Conservation (phyloP, 1,140 invertebrate genomes). For the Drosophila kohkoa region DNA sequence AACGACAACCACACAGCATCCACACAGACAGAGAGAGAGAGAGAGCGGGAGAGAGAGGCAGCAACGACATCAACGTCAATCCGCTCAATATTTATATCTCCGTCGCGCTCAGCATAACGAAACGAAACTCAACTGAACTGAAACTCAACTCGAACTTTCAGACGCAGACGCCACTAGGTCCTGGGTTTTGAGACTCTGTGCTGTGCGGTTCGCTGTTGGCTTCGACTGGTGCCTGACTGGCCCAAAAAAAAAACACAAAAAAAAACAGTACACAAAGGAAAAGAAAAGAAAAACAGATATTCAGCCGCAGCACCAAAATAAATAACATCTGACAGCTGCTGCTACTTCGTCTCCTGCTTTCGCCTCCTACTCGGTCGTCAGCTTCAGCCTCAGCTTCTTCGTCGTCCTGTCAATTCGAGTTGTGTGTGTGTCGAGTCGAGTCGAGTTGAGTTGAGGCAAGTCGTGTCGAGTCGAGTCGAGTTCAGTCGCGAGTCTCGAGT, state of each 20-base stretch:
- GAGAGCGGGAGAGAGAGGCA: constrained; percentile 8
- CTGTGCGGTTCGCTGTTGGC: constrained; percentile 11
- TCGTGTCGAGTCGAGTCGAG: constrained; percentile 2
- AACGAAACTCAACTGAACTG: constrained; percentile 33
- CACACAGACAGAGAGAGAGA: constrained; percentile 20
- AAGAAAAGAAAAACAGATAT: constrained; percentile 10
- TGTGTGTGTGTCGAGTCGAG: no score
- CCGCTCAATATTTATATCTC: constrained; percentile 75
- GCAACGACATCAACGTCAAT: constrained; percentile 74
- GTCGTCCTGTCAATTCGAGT: background rate
- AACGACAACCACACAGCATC: constrained; percentile 65
- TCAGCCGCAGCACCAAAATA: constrained; percentile 69
- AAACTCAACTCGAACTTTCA: constrained; percentile 38
- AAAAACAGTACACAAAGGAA: background rate
- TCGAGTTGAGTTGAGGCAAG: background rate
- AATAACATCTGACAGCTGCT: constrained; percentile 84
- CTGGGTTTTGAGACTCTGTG: constrained; percentile 29
- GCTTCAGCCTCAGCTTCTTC: background rate
- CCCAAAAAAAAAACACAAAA: constrained; percentile 6
- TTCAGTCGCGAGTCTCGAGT: constrained; percentile 14
- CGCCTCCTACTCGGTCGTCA: background rate
- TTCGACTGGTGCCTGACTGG: constrained; percentile 10
- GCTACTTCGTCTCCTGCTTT: constrained; percentile 25
- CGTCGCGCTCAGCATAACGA: constrained; percentile 29
- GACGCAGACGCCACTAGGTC: constrained; percentile 67